Base-by-base conservation (phyloP, 2,888 invertebrate genomes). In the Meandrusa payeni region DNA sequence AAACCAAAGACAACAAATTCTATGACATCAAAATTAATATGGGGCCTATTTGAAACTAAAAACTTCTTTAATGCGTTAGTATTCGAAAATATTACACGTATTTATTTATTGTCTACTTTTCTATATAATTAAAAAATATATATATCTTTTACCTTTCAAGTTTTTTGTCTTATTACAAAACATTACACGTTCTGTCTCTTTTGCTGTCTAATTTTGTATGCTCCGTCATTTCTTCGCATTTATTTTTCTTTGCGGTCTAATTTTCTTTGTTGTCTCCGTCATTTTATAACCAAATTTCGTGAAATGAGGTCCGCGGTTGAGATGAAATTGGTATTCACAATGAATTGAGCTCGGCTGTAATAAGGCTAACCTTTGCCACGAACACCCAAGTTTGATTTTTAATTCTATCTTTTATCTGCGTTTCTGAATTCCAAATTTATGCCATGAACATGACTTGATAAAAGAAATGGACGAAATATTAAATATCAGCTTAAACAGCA, bases 171-270 rank as follows among this genome's bases (percentile, higher is more conserved):
- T 11, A 26, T 12, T 26, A 5, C 26, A 11, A 26, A 26, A 26
- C 26, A 11, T 26, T 26, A 11, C 26, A 26, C 26, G 11, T 6
- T 6, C 5, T 11, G 2, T 26, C 15, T 41, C 42, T 15, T 26
- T 39, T 20, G 20, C 60, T 61, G 69, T 78, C 73, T 80, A 81
- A 82, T 82, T 86, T 76, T 73, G 80, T 80, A 82, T 82, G 83
- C 80, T 73, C 69, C 69, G 74, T 75, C 77, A 76, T 83, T 79
- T 74, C 69, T 52, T 64, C 76, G 75, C 81, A 79, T 86, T 83
- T 83, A 81, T 86, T 83, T 83, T 83, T 82, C 81, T 82, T 78
- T 71, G 76, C 75, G 80, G 78, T 82, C 81, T 83, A 83, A 82
- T 86, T 83, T 78, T 80, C 79, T 76, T 80, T 81, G 79, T 83